Evolutionary conservation across 2,888 invertebrate genomes (phyloP).

Genomic region (Agapostemon virescens): DNA sequence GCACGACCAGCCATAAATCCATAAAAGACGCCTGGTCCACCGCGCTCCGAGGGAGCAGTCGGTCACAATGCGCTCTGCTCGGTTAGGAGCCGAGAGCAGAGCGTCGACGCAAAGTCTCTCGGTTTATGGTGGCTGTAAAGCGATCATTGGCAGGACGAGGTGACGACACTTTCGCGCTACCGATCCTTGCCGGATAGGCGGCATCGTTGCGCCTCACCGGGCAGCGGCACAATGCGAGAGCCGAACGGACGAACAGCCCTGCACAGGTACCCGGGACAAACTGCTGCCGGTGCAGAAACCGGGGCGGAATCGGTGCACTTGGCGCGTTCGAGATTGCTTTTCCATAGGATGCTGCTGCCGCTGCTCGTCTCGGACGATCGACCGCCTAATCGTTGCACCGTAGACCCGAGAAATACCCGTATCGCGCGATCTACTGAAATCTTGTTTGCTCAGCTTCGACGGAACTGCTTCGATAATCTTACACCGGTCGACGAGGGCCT

Average conservation of each 20-base stretch:
- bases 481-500: slow-evolving; percentile 24
- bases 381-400: neutral
- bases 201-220: slow-evolving; percentile 37
- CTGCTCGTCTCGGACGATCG: neutral
- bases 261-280: slow-evolving; percentile 30
- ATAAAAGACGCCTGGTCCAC: slow-evolving; percentile 45
- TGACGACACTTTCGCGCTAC: slow-evolving; percentile 78
- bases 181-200: slow-evolving; percentile 62
- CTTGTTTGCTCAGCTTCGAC: slow-evolving; percentile 54
- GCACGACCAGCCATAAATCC: slow-evolving; percentile 59
- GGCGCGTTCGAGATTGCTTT: neutral
- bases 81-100: slow-evolving; percentile 13
- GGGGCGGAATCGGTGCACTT: slow-evolving; percentile 35
- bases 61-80: slow-evolving; percentile 48
- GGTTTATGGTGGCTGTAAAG: slow-evolving; percentile 75
- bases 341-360: neutral
- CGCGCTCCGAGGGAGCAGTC: slow-evolving; percentile 17
- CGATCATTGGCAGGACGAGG: slow-evolving; percentile 75
- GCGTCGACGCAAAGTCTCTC: slow-evolving; percentile 67
- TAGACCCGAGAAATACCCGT: neutral
- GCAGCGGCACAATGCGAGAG: slow-evolving; percentile 38
- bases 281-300: neutral
- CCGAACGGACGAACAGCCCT: neutral
- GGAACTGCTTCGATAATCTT: neutral
- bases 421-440: slow-evolving; percentile 38